A percentile compares a stretch with the other conserved stretches of the same genome.
Conservation (phyloP, 2,888 invertebrate species). For the Megalurothrips usitatus region DNA sequence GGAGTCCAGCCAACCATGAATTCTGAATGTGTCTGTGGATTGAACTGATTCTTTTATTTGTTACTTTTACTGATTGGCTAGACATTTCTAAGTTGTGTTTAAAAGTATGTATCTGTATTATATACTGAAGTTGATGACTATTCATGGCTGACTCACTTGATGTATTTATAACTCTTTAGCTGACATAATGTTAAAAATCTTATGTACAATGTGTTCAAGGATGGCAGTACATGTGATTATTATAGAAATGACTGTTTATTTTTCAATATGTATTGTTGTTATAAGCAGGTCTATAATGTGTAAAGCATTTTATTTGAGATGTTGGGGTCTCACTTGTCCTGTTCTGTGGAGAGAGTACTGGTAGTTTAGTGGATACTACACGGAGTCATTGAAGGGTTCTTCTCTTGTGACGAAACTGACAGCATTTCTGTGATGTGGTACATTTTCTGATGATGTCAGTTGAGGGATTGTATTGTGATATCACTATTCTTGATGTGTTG, state of each 20-base stretch:
- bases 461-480: slow-evolving; percentile 4
- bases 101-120: neutral
- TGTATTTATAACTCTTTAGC: neutral
- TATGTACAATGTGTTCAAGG: neutral
- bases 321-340: neutral
- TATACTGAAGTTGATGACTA: neutral
- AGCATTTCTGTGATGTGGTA: neutral
- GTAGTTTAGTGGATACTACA: neutral
- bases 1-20: neutral
- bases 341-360: neutral
- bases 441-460: neutral
- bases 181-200: neutral
- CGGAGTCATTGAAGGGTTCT: neutral
- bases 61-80: neutral
- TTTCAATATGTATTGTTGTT: neutral
- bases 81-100: neutral
- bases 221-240: neutral
- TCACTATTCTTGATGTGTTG: neutral
- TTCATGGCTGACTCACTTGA: neutral
- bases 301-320: neutral
- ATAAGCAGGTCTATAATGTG: neutral
- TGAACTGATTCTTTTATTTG: neutral
- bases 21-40: neutral
- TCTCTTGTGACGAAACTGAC: neutral
- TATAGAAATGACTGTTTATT: neutral